Evolutionary conservation across 92 coral and sea anemone genomes (phyloP).

Genomic region (Hydrozoanthus gracilis): DNA sequence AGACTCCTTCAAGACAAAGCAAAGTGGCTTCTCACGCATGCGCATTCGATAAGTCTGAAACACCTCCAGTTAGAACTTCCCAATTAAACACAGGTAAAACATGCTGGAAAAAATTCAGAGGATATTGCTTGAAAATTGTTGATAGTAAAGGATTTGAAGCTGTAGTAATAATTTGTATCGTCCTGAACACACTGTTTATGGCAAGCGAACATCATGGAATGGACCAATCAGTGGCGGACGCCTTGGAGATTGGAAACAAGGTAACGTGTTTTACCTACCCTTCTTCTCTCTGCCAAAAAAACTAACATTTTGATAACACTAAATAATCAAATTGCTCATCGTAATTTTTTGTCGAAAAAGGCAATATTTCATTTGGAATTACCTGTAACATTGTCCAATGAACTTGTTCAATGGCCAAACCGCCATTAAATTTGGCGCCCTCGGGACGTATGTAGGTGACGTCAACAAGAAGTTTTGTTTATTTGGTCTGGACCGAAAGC

Average conservation of each 20-base stretch:
- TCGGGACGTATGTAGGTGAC: too few species aligned
- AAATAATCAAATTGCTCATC: too few species aligned
- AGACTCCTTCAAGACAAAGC: not conserved
- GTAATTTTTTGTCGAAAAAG: too few species aligned
- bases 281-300: not conserved
- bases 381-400: too few species aligned
- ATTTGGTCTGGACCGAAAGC: too few species aligned
- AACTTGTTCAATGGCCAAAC: too few species aligned
- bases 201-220: slow-evolving; percentile 86
- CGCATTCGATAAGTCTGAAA: not conserved
- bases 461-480: too few species aligned
- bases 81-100: not conserved
- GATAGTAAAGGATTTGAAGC: slow-evolving; percentile 73
- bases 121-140: slow-evolving; percentile 52
- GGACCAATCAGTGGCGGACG: slow-evolving; percentile 66
- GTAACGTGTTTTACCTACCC: slow-evolving; percentile 29
- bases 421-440: too few species aligned
- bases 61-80: slow-evolving; percentile 3
- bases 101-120: slow-evolving; percentile 53
- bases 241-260: slow-evolving; percentile 76
- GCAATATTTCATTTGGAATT: too few species aligned
- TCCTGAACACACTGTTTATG: slow-evolving; percentile 90
- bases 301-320: too few species aligned
- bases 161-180: slow-evolving; percentile 79
- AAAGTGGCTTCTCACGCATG: not conserved